Evolutionary conservation across 2,113 vertebrate species (phyloP).

Genomic region (Sinosuthora webbiana): DNA sequence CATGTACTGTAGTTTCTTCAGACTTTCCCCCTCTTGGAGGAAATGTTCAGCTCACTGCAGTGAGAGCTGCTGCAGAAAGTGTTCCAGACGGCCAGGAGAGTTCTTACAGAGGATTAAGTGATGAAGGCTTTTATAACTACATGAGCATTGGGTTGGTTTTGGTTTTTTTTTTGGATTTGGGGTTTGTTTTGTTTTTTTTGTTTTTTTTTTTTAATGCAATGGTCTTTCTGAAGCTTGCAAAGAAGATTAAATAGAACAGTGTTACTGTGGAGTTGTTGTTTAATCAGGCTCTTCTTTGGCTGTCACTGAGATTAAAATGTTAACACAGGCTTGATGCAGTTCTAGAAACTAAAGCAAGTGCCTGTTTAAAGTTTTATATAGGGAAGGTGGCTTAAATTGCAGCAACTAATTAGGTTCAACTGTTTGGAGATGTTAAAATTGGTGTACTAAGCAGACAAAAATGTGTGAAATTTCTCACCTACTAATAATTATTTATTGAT

Average conservation of each 20-base stretch:
- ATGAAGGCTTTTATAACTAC: constrained; percentile 5
- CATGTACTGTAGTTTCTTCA: not conserved
- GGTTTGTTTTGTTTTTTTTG: not conserved
- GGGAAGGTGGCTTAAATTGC: constrained; percentile 10
- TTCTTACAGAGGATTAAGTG: constrained; percentile 27
- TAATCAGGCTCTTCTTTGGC: constrained; percentile 46
- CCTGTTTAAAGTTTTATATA: not conserved
- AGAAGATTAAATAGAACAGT: not conserved
- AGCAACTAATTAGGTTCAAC: not conserved
- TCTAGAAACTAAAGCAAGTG: constrained; percentile 3
- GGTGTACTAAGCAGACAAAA: not conserved
- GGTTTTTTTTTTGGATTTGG: not conserved
- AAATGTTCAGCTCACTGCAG: constrained; percentile 2
- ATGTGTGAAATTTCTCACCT: constrained; percentile 49
- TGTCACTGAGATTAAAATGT: constrained; percentile 2
- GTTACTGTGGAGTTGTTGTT: constrained; percentile 2
- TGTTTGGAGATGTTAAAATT: not conserved
- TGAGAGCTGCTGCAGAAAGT: not conserved
- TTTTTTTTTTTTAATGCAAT: not conserved
- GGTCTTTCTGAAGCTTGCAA: constrained; percentile 10
- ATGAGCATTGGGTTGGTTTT: not conserved
- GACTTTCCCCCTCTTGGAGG: constrained; percentile 29
- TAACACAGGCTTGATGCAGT: not conserved
- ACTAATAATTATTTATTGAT: constrained; percentile 30
- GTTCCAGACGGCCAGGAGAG: constrained; percentile 26